These are phyloP conservation scores for Paracentrotus lividus DNA, from an alignment of 53 echinoderm and acorn worm species.

Conservation along the genomic window DNA sequence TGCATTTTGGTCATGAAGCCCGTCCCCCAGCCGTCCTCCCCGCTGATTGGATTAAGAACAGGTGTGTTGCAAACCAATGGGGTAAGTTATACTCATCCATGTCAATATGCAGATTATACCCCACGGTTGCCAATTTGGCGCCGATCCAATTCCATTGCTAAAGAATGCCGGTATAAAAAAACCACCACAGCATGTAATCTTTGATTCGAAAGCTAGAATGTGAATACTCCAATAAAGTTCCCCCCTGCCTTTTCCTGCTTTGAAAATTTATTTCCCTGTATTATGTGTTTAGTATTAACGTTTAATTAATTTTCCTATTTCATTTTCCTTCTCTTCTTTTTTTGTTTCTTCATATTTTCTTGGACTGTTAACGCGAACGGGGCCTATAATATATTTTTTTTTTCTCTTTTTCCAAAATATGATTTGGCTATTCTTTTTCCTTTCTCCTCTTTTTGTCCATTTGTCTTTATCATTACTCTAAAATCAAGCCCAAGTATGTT, in stretches of 20 bases:
- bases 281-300: too few species aligned
- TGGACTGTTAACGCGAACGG: too few species aligned
- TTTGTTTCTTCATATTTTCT: too few species aligned
- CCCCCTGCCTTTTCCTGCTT: not conserved
- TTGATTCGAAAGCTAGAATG: not conserved
- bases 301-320: too few species aligned
- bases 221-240: too few species aligned
- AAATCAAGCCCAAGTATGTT: too few species aligned
- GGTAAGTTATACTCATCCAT: constrained; percentile 1
- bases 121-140: not conserved
- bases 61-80: constrained; percentile 55
- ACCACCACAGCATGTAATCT: not conserved
- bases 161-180: not conserved
- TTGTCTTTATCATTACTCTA: too few species aligned
- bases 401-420: too few species aligned
- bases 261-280: not conserved
- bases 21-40: too few species aligned
- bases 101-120: constrained; percentile 49
- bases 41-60: constrained; percentile 31
- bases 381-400: too few species aligned
- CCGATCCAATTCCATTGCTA: not conserved
- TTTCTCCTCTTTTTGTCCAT: too few species aligned
- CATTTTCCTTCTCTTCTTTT: not conserved
- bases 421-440: too few species aligned
- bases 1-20: not conserved